phyloP scores from a whole-genome alignment of 2,888 invertebrate species.

The Phengaris alcon region DNA sequence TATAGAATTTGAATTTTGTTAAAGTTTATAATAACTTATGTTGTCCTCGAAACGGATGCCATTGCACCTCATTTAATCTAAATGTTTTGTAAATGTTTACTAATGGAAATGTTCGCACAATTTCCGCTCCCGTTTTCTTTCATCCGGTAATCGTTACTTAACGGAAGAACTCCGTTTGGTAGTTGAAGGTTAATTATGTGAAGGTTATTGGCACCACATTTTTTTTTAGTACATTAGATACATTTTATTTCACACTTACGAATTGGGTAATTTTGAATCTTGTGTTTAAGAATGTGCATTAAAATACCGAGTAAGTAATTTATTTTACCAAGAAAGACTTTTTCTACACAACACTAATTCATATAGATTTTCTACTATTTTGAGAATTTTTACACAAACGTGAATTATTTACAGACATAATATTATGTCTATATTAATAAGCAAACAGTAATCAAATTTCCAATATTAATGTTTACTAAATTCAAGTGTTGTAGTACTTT shows the following conservation, averaged over 20 bases:
- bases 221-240: too few relatives aligned
- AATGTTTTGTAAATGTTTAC: background rate
- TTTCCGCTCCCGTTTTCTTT: conserved; percentile 7
- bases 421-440: background rate
- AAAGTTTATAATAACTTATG: too few relatives aligned
- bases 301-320: too few relatives aligned
- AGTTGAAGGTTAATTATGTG: background rate
- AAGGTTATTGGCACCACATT: background rate
- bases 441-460: background rate
- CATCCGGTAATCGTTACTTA: background rate
- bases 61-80: background rate
- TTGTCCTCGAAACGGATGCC: background rate
- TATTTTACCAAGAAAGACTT: too few relatives aligned
- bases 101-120: background rate
- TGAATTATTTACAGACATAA: too few relatives aligned
- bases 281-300: too few relatives aligned
- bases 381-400: too few relatives aligned
- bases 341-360: too few relatives aligned
- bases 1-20: too few relatives aligned
- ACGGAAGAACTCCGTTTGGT: background rate
- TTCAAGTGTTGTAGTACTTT: background rate
- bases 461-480: background rate
- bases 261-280: too few relatives aligned
- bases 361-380: too few relatives aligned
- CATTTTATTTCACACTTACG: too few relatives aligned